phyloP scores from a whole-genome alignment of 2,888 invertebrate species.

The Mechanitis mazaeus region DNA sequence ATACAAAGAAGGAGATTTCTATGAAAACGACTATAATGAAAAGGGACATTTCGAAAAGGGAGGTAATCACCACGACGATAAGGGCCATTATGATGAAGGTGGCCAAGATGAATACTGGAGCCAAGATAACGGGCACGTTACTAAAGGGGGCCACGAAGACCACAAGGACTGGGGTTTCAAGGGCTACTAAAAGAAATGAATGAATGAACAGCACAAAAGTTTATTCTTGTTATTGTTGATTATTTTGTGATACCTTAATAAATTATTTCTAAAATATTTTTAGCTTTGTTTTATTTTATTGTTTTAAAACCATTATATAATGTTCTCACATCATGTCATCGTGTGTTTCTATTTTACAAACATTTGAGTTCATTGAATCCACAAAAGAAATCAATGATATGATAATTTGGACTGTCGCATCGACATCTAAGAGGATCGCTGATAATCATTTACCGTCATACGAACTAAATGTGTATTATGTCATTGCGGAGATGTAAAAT shows the following conservation, averaged over 20 bases:
- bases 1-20: conserved; percentile 83
- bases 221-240: conserved; percentile 31
- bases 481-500: too few relatives aligned
- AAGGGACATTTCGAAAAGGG: conserved; percentile 88
- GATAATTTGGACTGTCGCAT: too few relatives aligned
- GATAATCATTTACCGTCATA: too few relatives aligned
- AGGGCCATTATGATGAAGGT: conserved; percentile 85
- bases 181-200: conserved; percentile 45
- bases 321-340: too few relatives aligned
- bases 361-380: too few relatives aligned
- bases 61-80: conserved; percentile 84
- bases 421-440: too few relatives aligned
- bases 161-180: conserved; percentile 86
- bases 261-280: conserved; percentile 21
- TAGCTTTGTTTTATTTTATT: not conserved
- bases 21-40: conserved; percentile 86
- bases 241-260: conserved; percentile 32
- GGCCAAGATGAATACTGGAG: conserved; percentile 84
- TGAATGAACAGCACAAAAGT: not conserved
- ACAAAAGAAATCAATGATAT: too few relatives aligned
- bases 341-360: too few relatives aligned
- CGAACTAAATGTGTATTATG: too few relatives aligned
- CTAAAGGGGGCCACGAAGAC: conserved; percentile 85
- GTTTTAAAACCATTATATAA: not conserved
- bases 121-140: conserved; percentile 82